Evolutionary conservation across 2,113 vertebrate genomes (phyloP), one percentile per base, ranked within the genome.

Genomic region (Ictalurus punctatus): DNA sequence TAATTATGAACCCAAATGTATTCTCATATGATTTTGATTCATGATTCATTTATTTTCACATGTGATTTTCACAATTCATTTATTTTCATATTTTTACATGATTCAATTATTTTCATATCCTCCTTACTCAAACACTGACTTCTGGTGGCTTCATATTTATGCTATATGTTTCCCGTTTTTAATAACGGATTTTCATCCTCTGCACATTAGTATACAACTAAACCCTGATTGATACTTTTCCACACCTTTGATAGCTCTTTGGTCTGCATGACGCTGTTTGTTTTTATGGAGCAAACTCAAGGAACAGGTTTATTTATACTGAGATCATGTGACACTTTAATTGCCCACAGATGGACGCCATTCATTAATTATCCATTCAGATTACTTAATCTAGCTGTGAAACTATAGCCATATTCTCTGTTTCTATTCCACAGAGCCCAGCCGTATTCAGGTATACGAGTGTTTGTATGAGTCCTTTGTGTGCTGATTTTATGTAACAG

Each of bases 401-500:
- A 73, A 21, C 17, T 9, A 44, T 21, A 12, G 79, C 48, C 30
- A 61, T 83, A 59, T 83, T 52, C 21, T 40, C 30, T 37, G 30
- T 82, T 56, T 73, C 7, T 54, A 73, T 59, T 27, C 30, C 16
- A 23, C 54, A 59, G 73, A 87, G 19, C 61, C 90, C 61, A 71
- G 27, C 59, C 52, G 27, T 85, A 88, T 84, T 83, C 83, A 84
- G 87, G 81, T 87, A 87, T 67, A 85, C 30, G 69, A 87, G 82
- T 81, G 79, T 79, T 85, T 48, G 14, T 25, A 54, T 85, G 61
- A 52, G 48, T 10, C 48, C 52, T 67, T 61, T 89, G 88, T 61
- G 80, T 74, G n/a, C 74, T 58, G 67, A 73, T 54, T 67, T 37
- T 34, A 78, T 73, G 73, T 69, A 65, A 52, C 44, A 88, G 76